phyloP scores from a whole-genome alignment of 2,113 vertebrate genomes.

The Helogale parvula region DNA sequence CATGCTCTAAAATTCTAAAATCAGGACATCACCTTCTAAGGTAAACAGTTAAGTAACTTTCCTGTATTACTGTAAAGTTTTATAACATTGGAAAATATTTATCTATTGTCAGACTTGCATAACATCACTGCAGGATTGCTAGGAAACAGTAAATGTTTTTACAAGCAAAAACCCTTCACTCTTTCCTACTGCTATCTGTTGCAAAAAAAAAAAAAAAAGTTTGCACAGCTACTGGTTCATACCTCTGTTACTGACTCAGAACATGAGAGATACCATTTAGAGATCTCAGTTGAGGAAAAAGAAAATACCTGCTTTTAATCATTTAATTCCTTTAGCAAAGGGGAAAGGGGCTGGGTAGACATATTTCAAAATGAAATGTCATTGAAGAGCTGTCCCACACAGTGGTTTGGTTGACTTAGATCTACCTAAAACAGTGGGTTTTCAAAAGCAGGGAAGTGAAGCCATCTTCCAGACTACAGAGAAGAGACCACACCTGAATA shows the following conservation, averaged over 20 bases:
- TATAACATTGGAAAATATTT: constrained; percentile 63
- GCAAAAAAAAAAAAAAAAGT: not conserved
- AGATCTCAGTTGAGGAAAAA: constrained; percentile 23
- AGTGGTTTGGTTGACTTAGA: not conserved
- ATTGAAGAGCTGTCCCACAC: not conserved
- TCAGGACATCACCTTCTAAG: not conserved
- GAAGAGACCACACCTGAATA: constrained; percentile 56
- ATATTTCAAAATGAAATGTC: not conserved
- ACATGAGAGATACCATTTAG: constrained; percentile 18
- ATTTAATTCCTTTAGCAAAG: not conserved
- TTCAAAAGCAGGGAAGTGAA: constrained; percentile 39
- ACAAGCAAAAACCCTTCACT: constrained; percentile 73
- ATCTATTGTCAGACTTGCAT: constrained; percentile 71
- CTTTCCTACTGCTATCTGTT: constrained; percentile 73
- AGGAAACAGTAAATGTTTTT: constrained; percentile 80
- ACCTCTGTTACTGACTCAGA: constrained; percentile 18
- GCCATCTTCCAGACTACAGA: not conserved
- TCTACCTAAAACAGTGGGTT: not conserved
- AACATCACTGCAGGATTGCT: constrained; percentile 74
- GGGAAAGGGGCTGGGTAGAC: not conserved
- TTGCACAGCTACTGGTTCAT: constrained; percentile 7
- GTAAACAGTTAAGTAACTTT: constrained; percentile 50
- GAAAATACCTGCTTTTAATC: not conserved
- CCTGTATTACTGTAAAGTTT: constrained; percentile 58
- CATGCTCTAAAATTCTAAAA: not conserved